These are phyloP conservation scores for Gobionotothen gibberifrons DNA, from an alignment of 2,797 vertebrate genomes.

Conservation along the genomic window DNA sequence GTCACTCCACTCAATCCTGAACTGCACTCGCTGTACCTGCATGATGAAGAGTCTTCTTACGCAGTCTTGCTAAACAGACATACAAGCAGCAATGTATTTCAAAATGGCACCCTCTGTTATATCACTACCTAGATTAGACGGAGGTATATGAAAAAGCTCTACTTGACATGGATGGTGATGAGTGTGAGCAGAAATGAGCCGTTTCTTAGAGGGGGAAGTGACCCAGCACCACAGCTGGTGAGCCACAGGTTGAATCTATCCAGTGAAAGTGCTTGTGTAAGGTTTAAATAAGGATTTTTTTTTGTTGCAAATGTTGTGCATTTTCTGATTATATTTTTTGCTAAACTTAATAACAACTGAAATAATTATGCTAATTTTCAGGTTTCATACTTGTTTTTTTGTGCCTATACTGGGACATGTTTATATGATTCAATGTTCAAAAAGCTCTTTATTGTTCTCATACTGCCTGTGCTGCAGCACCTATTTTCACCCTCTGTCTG, in stretches of 20 bases:
- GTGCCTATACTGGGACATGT: too few relatives aligned
- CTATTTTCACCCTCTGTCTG: too few relatives aligned
- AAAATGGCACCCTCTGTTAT: constrained; percentile 35
- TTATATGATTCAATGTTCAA: too few relatives aligned
- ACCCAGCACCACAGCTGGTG: constrained; percentile 31
- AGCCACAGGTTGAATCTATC: constrained; percentile 17
- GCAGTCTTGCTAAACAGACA: constrained; percentile 16
- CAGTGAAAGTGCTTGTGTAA: not conserved
- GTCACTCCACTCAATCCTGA: constrained; percentile 1
- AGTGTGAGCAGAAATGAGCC: constrained; percentile 31
- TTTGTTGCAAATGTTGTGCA: not conserved
- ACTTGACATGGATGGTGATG: constrained; percentile 69
- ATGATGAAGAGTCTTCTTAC: constrained; percentile 37
- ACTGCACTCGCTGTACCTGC: constrained; percentile 1
- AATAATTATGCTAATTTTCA: not conserved
- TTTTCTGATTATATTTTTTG: not conserved
- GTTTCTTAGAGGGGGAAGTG: constrained; percentile 32
- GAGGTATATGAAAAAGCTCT: constrained; percentile 51
- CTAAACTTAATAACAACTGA: not conserved
- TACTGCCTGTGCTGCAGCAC: too few relatives aligned
- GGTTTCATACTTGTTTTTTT: too few relatives aligned
- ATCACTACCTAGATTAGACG: constrained; percentile 40
- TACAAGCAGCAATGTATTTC: constrained; percentile 23
- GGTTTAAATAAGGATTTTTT: not conserved
- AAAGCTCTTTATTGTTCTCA: too few relatives aligned